A percentile compares a stretch with the other conserved stretches of the same genome.
phyloP scores from a whole-genome alignment of 2,888 invertebrate genomes.

The Trichogramma dendrolimi region DNA sequence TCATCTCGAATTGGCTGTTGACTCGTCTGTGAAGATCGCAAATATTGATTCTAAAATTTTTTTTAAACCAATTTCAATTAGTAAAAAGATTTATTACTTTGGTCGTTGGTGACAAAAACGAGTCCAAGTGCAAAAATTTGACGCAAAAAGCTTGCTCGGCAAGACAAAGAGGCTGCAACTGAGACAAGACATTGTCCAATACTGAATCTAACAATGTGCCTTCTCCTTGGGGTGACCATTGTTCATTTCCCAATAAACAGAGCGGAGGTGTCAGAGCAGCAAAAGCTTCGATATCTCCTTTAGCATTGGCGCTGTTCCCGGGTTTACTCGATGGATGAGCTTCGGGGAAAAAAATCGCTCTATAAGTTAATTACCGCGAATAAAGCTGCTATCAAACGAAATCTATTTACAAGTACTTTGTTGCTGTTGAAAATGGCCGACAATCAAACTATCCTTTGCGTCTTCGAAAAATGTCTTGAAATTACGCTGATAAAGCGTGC shows the following conservation, averaged over 20 bases:
- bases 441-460: constrained; percentile 54
- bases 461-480: constrained; percentile 73
- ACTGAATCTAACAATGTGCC: constrained; percentile 59
- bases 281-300: constrained; percentile 37
- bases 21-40: constrained; percentile 8
- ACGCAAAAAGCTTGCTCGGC: constrained; percentile 95
- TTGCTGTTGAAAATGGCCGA: constrained; percentile 40
- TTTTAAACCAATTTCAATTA: constrained; percentile 4
- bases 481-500: constrained; percentile 85
- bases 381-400: background rate
- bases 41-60: background rate
- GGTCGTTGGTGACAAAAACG: constrained; percentile 44
- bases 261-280: constrained; percentile 40
- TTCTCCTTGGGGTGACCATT: constrained; percentile 47
- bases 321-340: constrained; percentile 34
- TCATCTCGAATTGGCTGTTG: constrained; percentile 16
- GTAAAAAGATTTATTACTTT: constrained; percentile 12
- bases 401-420: constrained; percentile 23
- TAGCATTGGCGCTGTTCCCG: constrained; percentile 36
- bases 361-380: background rate
- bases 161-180: constrained; percentile 85
- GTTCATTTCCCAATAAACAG: constrained; percentile 45
- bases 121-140: constrained; percentile 82
- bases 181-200: constrained; percentile 79
- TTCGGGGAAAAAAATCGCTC: constrained; percentile 3